Conservation (phyloP, 2,113 vertebrate species). For the Sphyrna mokarran region DNA sequence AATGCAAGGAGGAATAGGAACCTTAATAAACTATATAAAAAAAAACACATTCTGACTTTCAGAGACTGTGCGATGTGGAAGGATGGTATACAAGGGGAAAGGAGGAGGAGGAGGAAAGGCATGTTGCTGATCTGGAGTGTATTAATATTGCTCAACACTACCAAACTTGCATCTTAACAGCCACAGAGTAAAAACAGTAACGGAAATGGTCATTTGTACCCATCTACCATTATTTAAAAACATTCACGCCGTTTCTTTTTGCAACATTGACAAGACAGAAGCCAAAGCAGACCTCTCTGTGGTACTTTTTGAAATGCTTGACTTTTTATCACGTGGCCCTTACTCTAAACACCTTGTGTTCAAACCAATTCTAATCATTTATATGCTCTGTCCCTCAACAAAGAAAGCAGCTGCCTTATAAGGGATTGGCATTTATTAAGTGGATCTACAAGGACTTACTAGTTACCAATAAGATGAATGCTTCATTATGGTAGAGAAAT, state of each 20-base stretch:
- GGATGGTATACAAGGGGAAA: not conserved
- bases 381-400: constrained; percentile 16
- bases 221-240: constrained; percentile 27
- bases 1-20: not conserved
- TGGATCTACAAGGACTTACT: constrained; percentile 34
- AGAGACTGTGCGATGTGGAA: not conserved
- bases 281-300: not conserved
- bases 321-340: not conserved
- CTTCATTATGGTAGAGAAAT: constrained; percentile 34
- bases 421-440: constrained; percentile 35
- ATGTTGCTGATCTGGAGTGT: not conserved
- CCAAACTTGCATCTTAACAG: not conserved
- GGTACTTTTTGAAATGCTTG: constrained; percentile 5
- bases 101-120: not conserved
- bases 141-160: not conserved
- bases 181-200: not conserved
- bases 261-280: constrained; percentile 24
- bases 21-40: not conserved
- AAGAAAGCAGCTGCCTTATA: constrained; percentile 33
- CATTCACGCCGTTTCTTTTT: constrained; percentile 24
- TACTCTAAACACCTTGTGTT: constrained; percentile 28
- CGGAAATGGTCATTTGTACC: constrained; percentile 19
- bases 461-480: constrained; percentile 35
- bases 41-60: not conserved
- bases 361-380: constrained; percentile 14